Evolutionary conservation across 2,113 vertebrate genomes (phyloP).

Genomic region (Daphoenositta chrysoptera): DNA sequence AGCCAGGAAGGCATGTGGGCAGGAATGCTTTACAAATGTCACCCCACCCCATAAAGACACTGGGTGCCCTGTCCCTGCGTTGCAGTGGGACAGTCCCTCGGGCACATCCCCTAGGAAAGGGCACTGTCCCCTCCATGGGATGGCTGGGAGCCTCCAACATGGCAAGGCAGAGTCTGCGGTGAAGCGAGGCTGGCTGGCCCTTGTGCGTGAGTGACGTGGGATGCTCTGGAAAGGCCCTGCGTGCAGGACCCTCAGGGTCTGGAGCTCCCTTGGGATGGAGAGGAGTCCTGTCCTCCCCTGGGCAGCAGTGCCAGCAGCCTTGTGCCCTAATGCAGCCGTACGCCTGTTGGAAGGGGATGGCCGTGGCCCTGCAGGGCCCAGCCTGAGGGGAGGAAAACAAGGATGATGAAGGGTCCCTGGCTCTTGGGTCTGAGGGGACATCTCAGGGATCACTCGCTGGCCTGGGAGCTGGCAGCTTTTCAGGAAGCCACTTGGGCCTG

Average conservation of each 20-base stretch:
- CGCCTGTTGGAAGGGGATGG: not conserved
- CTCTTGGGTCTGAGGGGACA: not conserved
- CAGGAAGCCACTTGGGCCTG: not conserved
- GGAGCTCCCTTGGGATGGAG: not conserved
- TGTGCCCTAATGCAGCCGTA: not conserved
- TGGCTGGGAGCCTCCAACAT: not conserved
- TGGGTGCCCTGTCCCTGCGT: not conserved
- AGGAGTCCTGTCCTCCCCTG: not conserved
- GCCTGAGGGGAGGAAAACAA: not conserved
- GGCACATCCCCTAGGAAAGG: not conserved
- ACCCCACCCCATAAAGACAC: not conserved
- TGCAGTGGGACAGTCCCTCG: not conserved
- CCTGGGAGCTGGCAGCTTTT: not conserved
- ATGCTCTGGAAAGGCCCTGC: not conserved
- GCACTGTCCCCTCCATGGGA: not conserved
- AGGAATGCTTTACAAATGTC: not conserved
- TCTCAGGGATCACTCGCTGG: not conserved
- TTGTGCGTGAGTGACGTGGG: not conserved
- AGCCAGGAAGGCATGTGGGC: slow-evolving; percentile 24
- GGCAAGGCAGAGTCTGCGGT: not conserved
- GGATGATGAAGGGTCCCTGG: not conserved
- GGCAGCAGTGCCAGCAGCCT: not conserved
- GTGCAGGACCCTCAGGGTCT: not conserved
- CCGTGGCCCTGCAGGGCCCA: not conserved
- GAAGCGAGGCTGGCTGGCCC: not conserved